Percentiles rank a stretch among this genome's conserved stretches.
Conservation (phyloP, 2,888 invertebrate species). For the Drosophila tripunctata region DNA sequence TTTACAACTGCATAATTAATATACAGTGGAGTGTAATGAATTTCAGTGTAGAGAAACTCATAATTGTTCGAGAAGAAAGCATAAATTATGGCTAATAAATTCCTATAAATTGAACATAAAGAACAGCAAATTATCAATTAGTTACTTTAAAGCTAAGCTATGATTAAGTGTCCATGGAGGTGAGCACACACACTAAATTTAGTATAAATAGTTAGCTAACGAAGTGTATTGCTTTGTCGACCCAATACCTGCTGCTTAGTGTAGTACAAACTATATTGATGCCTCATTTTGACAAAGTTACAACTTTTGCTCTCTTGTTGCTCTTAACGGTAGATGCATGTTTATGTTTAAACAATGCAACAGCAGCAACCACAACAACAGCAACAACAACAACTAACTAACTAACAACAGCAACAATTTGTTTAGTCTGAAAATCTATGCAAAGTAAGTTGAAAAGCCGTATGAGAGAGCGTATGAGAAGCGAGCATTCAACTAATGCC, state of each 20-base stretch:
- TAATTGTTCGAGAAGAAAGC: no score
- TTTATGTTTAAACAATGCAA: slow-evolving; percentile 64
- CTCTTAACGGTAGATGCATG: slow-evolving; percentile 67
- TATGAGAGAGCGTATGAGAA: slow-evolving; percentile 50
- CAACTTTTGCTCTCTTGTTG: slow-evolving; percentile 17
- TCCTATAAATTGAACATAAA: slow-evolving; percentile 8
- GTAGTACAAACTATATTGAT: not conserved
- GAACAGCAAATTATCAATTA: not conserved
- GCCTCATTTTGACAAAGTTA: slow-evolving; percentile 19
- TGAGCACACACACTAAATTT: not conserved
- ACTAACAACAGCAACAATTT: slow-evolving; percentile 48
- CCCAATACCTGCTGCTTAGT: no score
- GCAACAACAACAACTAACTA: slow-evolving; percentile 25
- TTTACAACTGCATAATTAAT: no score
- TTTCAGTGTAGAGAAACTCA: no score
- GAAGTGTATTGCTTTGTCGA: not conserved
- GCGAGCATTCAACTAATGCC: slow-evolving; percentile 70
- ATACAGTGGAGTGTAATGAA: no score
- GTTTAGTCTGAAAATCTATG: slow-evolving; percentile 68
- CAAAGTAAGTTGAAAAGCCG: slow-evolving; percentile 60
- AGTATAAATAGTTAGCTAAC: not conserved
- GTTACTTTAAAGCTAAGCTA: not conserved
- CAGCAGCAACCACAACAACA: slow-evolving; percentile 35
- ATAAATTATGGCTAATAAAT: no score
- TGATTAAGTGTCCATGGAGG: not conserved